Base-by-base conservation (phyloP, 2,888 invertebrate species). In the Eretmocerus hayati region DNA sequence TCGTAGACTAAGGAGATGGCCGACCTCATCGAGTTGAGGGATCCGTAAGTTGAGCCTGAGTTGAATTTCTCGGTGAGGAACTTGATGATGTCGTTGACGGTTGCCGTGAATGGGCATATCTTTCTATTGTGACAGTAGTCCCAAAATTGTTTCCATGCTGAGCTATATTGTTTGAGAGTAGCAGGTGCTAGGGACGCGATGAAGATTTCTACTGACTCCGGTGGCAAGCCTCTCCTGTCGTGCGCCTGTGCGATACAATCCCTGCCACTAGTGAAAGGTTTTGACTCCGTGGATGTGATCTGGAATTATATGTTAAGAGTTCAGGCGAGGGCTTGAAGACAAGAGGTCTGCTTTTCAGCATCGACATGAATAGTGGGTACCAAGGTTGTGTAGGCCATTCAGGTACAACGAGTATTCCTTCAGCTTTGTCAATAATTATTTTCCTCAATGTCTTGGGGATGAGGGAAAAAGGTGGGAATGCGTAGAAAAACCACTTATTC, bases 351-450 rank as follows among this genome's bases (percentile, higher is more conserved):
- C 15, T 22, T 1, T 8, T 38, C 4, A 22, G 22, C 3, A 22
- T 2, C 3, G 22, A 4, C n/a, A n/a, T 22, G 13, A 54, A 57
- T 19, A 56, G 22, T 4, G 63, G 62, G 36, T 52, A 64, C 64
- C 62, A 66, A 0, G 60, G 58, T 45, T 64, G 62, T 2, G 55
- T 46, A 30, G 56, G 52, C 63, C 58, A 66, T 5, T 46, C 21
- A 11, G 60, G 64, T 13, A 62, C 61, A 3, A 65, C 59, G 11
- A 66, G 37, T 30, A 65, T 61, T 2, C 62, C 63, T 20, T 40
- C 45, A 2, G 64, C 59, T 41, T 51, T 55, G 20, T 68, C 62
- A 2, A 23, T 35, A 18, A 19, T 50, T 8, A 58, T 55, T 44
- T 59, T 59, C 46, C 39, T 38, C 9, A 56, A 18, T 8, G 42